Percentiles rank a stretch among this genome's conserved stretches.
Conservation (phyloP, 2,888 invertebrate species). For the Eremobia ochroleuca region DNA sequence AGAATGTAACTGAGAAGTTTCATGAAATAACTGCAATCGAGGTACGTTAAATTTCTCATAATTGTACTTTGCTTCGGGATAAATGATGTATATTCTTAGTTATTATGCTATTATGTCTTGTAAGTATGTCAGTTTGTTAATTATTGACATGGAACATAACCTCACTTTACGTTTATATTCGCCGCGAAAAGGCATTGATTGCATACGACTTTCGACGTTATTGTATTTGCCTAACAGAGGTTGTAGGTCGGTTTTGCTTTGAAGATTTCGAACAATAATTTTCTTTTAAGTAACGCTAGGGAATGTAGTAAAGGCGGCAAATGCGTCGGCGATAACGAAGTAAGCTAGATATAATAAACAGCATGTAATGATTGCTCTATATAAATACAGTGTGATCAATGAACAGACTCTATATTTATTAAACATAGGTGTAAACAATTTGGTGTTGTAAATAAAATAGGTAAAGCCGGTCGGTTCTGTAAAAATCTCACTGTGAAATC, state of each 20-base stretch:
- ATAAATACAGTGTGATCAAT: not conserved
- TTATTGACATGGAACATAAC: constrained; percentile 67
- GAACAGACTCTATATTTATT: not conserved
- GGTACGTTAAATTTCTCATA: constrained; percentile 71
- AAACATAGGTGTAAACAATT: not conserved
- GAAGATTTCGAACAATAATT: not conserved
- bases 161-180: constrained; percentile 47
- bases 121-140: constrained; percentile 53
- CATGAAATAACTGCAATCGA: constrained; percentile 84
- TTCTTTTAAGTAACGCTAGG: not conserved
- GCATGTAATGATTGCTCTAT: not conserved
- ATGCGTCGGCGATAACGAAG: constrained; percentile 4
- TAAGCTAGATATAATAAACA: not conserved
- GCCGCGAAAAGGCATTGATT: constrained; percentile 52
- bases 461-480: too few relatives aligned
- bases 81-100: not conserved
- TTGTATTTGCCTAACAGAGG: not conserved
- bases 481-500: too few relatives aligned
- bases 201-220: constrained; percentile 43
- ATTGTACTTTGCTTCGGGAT: not conserved
- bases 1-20: constrained; percentile 83
- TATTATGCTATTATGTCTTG: constrained; percentile 33
- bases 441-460: not conserved
- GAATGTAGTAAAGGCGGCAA: constrained; percentile 47
- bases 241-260: constrained; percentile 34